phyloP scores from a whole-genome alignment of 2,797 vertebrate genomes.

The Varecia variegata region DNA sequence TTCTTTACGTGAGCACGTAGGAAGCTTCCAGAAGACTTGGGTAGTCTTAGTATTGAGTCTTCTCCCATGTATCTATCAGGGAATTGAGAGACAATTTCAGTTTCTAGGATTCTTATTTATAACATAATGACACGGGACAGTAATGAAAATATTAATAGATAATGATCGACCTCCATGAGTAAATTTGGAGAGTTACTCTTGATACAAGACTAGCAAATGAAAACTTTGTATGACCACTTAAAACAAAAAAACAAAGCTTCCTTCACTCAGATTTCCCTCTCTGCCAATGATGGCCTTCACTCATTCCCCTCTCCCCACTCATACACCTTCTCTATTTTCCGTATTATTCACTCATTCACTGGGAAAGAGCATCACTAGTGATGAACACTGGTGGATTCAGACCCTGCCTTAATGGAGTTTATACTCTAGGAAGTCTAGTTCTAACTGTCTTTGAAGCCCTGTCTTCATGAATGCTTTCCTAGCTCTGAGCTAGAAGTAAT shows the following conservation, averaged over 20 bases:
- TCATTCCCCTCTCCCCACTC: rapidly evolving
- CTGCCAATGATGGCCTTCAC: not conserved
- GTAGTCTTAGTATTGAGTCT: not conserved
- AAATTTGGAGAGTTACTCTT: not conserved
- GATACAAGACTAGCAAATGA: not conserved
- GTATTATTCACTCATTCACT: not conserved
- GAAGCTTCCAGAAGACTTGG: not conserved
- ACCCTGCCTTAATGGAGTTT: not conserved
- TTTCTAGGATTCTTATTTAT: not conserved
- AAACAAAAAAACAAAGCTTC: not conserved
- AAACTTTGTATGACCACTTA: not conserved
- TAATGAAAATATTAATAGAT: slow-evolving; percentile 5
- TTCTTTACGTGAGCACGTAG: not conserved
- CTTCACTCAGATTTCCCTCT: not conserved
- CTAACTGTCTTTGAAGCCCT: not conserved
- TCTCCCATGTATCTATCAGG: not conserved
- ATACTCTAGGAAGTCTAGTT: not conserved
- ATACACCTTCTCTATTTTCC: not conserved
- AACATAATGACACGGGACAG: not conserved
- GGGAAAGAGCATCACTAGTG: not conserved
- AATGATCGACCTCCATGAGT: not conserved
- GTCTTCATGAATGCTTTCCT: not conserved
- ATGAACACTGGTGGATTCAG: not conserved
- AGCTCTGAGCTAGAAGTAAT: not conserved
- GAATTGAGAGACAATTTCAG: not conserved